phyloP scores from a whole-genome alignment of 2,797 vertebrate genomes.

The Lacerta bilineata region DNA sequence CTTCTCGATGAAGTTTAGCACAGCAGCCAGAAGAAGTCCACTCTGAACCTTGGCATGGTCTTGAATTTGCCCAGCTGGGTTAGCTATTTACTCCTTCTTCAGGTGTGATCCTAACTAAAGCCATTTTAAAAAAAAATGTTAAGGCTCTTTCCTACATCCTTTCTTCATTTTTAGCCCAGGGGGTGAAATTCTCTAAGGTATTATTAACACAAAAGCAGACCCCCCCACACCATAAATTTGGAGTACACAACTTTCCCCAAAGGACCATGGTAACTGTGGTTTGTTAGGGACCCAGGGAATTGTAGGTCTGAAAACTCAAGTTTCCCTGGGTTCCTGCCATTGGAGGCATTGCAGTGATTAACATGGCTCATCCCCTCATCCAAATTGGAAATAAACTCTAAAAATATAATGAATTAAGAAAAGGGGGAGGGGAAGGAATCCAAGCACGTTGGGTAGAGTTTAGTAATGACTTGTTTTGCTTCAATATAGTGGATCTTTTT shows the following conservation, averaged over 20 bases:
- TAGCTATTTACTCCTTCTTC: conserved; percentile 49
- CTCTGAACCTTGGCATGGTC: conserved; percentile 11
- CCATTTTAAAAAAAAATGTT: neutral
- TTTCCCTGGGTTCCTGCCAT: neutral
- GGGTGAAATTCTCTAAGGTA: too few species aligned
- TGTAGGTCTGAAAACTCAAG: too few species aligned
- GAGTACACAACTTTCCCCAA: too few species aligned
- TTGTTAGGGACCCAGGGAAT: too few species aligned
- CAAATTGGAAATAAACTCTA: conserved; percentile 53
- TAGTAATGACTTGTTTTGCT: conserved; percentile 28
- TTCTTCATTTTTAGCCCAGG: neutral
- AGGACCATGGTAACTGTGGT: too few species aligned
- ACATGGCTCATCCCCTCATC: conserved; percentile 20
- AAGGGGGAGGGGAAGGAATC: conserved; percentile 42
- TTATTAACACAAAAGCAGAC: neutral
- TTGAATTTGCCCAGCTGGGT: conserved; percentile 46
- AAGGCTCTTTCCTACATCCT: neutral
- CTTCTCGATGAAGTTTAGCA: conserved; percentile 54
- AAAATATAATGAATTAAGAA: conserved; percentile 41
- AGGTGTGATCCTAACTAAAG: conserved; percentile 55
- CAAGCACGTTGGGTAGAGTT: conserved; percentile 16
- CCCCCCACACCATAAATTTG: too few species aligned
- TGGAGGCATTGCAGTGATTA: conserved; percentile 46
- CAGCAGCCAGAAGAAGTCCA: conserved; percentile 41
- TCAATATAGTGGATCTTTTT: conserved; percentile 49